phyloP scores from a whole-genome alignment of 2,113 vertebrate genomes.

The Tyrannus savana region DNA sequence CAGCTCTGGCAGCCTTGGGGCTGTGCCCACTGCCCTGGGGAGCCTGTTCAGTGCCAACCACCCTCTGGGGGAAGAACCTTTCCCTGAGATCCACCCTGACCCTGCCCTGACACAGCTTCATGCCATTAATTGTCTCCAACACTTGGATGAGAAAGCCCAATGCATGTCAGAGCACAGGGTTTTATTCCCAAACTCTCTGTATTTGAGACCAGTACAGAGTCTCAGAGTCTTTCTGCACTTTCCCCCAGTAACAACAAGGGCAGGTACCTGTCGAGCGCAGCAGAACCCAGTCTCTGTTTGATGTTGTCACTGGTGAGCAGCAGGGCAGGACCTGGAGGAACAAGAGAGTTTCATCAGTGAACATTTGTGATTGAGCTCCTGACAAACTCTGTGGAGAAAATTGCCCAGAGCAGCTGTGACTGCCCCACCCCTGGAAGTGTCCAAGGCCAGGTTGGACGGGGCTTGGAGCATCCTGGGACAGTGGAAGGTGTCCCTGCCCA shows the following conservation, averaged over 20 bases:
- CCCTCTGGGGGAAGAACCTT: not conserved
- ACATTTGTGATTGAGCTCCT: not conserved
- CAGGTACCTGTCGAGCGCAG: constrained; percentile 90
- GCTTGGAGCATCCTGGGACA: not conserved
- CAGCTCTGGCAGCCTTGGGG: not conserved
- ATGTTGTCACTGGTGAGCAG: constrained; percentile 92
- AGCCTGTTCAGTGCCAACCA: not conserved
- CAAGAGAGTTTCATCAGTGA: not conserved
- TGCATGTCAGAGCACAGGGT: not conserved
- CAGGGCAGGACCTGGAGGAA: constrained; percentile 82
- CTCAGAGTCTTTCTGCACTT: not conserved
- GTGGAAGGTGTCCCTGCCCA: not conserved
- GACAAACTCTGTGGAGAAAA: not conserved
- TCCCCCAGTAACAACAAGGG: rapidly evolving
- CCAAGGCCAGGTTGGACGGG: rapidly evolving
- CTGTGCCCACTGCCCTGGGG: not conserved
- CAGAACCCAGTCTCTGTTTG: constrained; percentile 87
- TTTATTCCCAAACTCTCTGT: not conserved
- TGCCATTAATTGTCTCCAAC: not conserved
- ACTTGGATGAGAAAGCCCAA: not conserved
- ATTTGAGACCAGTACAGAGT: not conserved
- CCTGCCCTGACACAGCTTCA: not conserved
- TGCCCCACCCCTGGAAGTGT: not conserved
- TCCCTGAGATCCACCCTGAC: not conserved
- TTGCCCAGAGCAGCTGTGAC: not conserved